Evolutionary conservation across 2,888 invertebrate species (phyloP).

Genomic region (Lymantria monacha): DNA sequence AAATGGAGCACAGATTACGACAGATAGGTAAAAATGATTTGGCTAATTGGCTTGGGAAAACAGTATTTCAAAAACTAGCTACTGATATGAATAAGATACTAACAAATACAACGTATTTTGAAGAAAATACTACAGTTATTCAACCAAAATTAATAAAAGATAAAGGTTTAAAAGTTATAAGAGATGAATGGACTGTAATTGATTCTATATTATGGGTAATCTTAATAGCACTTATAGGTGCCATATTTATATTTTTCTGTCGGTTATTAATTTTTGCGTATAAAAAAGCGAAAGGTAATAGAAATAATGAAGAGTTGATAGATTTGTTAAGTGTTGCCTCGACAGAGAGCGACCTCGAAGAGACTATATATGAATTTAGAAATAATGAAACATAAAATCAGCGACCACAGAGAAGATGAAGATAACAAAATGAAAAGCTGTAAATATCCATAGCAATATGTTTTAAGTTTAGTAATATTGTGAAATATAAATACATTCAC

Average conservation of each 20-base stretch:
- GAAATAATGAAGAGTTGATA: constrained; percentile 23
- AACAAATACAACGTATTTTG: constrained; percentile 24
- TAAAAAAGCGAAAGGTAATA: constrained; percentile 8
- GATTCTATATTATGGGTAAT: constrained; percentile 47
- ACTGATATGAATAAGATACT: constrained; percentile 64
- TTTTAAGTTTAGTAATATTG: neutral
- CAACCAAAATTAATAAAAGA: constrained; percentile 27
- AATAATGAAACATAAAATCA: constrained; percentile 8
- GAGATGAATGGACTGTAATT: constrained; percentile 43
- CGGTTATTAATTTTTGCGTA: constrained; percentile 23
- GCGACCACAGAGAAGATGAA: constrained; percentile 1
- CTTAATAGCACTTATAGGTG: constrained; percentile 31
- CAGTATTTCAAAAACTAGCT: constrained; percentile 79
- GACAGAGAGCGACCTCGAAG: constrained; percentile 37
- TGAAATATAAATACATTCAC: no score
- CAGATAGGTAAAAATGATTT: constrained; percentile 81
- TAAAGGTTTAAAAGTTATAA: constrained; percentile 19
- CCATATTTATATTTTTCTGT: constrained; percentile 29
- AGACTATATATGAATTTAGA: constrained; percentile 35
- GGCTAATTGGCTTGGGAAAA: constrained; percentile 83
- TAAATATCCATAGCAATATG: neutral
- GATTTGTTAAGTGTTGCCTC: constrained; percentile 32
- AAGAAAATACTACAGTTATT: constrained; percentile 13
- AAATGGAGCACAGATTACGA: constrained; percentile 77
- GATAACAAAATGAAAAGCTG: constrained; percentile 1